These are phyloP conservation scores for Gambusia affinis DNA, from an alignment of 2,113 vertebrate genomes.

Conservation along the genomic window DNA sequence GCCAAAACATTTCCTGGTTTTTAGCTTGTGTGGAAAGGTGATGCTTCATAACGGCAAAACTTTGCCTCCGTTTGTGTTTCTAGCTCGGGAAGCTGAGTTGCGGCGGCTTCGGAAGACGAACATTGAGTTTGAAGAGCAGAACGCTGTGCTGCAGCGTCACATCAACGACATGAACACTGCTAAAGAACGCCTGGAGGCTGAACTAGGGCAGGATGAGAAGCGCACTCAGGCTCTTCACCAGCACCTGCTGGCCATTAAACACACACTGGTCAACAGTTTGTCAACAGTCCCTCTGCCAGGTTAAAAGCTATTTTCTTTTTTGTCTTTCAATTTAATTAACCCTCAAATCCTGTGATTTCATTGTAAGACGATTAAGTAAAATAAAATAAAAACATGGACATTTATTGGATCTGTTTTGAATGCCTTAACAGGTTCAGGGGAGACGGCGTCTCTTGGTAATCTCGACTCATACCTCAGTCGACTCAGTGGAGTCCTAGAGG, in stretches of 20 bases:
- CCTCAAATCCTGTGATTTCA: background rate
- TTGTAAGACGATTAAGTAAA: background rate
- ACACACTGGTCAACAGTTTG: constrained; percentile 89
- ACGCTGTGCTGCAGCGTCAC: constrained; percentile 92
- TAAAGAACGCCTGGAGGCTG: constrained; percentile 95
- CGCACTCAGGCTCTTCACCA: constrained; percentile 91
- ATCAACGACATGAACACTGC: constrained; percentile 95
- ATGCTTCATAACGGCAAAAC: background rate
- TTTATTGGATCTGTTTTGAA: background rate
- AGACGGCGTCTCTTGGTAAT: constrained; percentile 90
- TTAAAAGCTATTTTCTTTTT: constrained; percentile 57
- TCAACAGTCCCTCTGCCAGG: constrained; percentile 92
- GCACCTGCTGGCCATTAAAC: constrained; percentile 90
- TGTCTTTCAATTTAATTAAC: no score
- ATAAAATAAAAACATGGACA: background rate
- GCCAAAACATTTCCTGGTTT: no score
- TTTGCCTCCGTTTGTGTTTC: background rate
- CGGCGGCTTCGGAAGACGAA: constrained; percentile 94
- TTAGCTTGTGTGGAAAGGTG: background rate
- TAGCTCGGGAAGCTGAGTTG: constrained; percentile 94
- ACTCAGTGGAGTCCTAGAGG: constrained; percentile 89
- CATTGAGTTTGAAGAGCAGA: constrained; percentile 97
- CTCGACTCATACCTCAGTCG: constrained; percentile 95
- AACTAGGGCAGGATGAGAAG: constrained; percentile 91
- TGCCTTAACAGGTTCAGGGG: constrained; percentile 85